Evolutionary conservation across 2,888 invertebrate species (phyloP).

Genomic region (Gymnosoma rotundatum): DNA sequence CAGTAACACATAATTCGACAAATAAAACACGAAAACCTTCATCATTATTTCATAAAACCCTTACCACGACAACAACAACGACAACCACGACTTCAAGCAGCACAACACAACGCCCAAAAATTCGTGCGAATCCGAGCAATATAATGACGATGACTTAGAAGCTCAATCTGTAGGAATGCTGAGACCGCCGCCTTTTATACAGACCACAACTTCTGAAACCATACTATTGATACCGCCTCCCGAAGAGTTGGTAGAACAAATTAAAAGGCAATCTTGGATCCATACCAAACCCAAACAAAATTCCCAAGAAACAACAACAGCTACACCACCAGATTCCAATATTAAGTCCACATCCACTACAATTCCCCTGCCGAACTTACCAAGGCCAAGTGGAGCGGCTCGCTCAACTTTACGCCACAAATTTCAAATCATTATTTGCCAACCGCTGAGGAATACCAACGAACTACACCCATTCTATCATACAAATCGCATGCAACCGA

Average conservation of each 20-base stretch:
- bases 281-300: constrained; percentile 71
- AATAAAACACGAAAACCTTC: constrained; percentile 37
- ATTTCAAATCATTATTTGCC: constrained; percentile 76
- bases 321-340: constrained; percentile 12
- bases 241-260: constrained; percentile 79
- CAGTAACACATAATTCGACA: constrained; percentile 56
- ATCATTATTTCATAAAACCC: constrained; percentile 51
- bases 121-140: constrained; percentile 73
- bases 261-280: constrained; percentile 77
- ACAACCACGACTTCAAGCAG: constrained; percentile 62
- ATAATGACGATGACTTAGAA: constrained; percentile 78
- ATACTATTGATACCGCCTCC: constrained; percentile 81
- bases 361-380: constrained; percentile 44
- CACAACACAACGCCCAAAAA: constrained; percentile 45
- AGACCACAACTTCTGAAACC: constrained; percentile 80
- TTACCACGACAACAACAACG: constrained; percentile 29
- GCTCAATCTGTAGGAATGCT: constrained; percentile 76
- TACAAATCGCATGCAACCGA: constrained; percentile 71
- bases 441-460: constrained; percentile 81
- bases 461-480: constrained; percentile 75
- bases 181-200: constrained; percentile 73
- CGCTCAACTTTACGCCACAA: constrained; percentile 83
- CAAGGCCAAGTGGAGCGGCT: constrained; percentile 75
- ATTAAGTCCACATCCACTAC: constrained; percentile 37
- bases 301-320: constrained; percentile 52